Base-by-base conservation (phyloP, 2,113 vertebrate species). In the Spilogale gracilis region DNA sequence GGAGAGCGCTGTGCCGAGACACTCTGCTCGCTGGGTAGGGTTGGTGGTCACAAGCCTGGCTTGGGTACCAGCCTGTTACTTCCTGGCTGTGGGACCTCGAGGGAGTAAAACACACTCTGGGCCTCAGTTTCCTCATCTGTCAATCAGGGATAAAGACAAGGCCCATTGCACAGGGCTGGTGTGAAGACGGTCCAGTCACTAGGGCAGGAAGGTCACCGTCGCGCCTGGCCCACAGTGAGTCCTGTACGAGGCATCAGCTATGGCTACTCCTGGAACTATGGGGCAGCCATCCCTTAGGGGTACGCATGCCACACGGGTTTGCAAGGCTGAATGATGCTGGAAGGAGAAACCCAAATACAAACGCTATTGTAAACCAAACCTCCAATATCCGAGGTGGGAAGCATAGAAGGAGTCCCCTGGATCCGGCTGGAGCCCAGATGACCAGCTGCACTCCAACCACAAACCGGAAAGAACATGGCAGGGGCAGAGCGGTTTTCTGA, bases 171-270 rank as follows among this genome's bases (percentile, higher is more conserved):
- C n/a, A 50, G 52, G 16, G 18, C 11, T 61, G 32, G 17, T 9
- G 5, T 14, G 86, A 60, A 38, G 65, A 87, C 11, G 5, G 52
- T 38, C 76, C 54, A n/a, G 78, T 14, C 48, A 2, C 8, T 6
- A 14, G 0, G 1, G 61, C 56, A 56, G 1, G 50, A 60, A 48
- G 65, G n/a, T 9, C 21, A 1, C 21, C 1, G 5, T 3, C 0
- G 0, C 3, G 27, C 48, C 48, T 2, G 43, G 84, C n/a, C 32
- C 25, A 6, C 0, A 0, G 27, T 3, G 16, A 32, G 18, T 1
- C 5, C 52, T 7, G 14, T 0, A 6, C 2, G 23, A 9, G 65
- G 38, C 6, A 10, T 14, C 0, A 5, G 58, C n/a, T 48, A 8
- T 11, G 25, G 38, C 43, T 2, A 8, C 38, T 21, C 54, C 78